Evolutionary conservation across 1,140 invertebrate species (phyloP).

Genomic region (Drosophila rhopaloa): DNA sequence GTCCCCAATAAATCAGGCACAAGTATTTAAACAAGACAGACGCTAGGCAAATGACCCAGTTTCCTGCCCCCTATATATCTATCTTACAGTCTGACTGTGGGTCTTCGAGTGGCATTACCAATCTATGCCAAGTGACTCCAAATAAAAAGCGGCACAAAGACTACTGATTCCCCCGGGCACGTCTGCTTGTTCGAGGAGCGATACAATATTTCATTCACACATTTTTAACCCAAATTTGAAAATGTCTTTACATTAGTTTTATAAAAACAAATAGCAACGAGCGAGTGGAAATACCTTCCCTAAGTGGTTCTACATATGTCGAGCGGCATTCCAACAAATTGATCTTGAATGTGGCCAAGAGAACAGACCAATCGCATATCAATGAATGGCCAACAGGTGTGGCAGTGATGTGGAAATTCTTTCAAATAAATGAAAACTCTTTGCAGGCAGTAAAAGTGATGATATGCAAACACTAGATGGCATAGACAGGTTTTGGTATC

Average conservation of each 20-base stretch:
- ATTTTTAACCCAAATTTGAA: slow-evolving; percentile 68
- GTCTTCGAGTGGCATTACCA: slow-evolving; percentile 50
- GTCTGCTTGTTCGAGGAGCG: slow-evolving; percentile 11
- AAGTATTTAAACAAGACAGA: slow-evolving; percentile 57
- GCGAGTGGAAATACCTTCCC: slow-evolving; percentile 11
- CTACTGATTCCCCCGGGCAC: slow-evolving; percentile 17
- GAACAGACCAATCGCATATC: not conserved
- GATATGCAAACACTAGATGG: slow-evolving; percentile 11
- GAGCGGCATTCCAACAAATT: slow-evolving; percentile 45
- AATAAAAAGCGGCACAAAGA: slow-evolving; percentile 12
- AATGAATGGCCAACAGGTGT: slow-evolving; percentile 50
- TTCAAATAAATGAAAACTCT: slow-evolving; percentile 9
- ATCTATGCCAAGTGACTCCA: slow-evolving; percentile 43
- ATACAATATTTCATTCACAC: slow-evolving; percentile 67
- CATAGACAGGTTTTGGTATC: slow-evolving; percentile 8
- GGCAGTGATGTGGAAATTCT: slow-evolving; percentile 30
- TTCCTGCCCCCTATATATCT: slow-evolving; percentile 39
- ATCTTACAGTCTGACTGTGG: slow-evolving; percentile 5
- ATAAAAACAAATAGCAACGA: slow-evolving; percentile 18
- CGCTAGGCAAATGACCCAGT: slow-evolving; percentile 67
- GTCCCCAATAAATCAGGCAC: slow-evolving; percentile 61
- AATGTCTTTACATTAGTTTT: slow-evolving; percentile 64
- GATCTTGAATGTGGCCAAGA: slow-evolving; percentile 51
- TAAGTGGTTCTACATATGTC: slow-evolving; percentile 52
- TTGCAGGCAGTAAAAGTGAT: slow-evolving; percentile 31